These are phyloP conservation scores for chimpanzee (Pan troglodytes) DNA, from an alignment of 2,113 vertebrate species.

Conservation along the genomic window DNA sequence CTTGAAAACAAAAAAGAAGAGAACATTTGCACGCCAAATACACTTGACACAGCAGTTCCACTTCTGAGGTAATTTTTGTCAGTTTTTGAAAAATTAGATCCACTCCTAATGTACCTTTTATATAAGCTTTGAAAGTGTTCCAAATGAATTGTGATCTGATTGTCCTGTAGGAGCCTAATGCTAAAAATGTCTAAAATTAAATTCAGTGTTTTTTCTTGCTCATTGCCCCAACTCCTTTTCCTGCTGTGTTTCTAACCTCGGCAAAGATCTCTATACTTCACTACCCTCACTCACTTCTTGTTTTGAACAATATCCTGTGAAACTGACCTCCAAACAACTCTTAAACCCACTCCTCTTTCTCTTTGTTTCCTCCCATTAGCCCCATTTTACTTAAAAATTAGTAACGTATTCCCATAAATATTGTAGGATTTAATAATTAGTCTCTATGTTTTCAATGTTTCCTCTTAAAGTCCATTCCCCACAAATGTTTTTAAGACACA, in stretches of 20 bases:
- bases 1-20: not conserved
- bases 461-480: not conserved
- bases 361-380: not conserved
- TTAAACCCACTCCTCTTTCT: not conserved
- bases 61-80: not conserved
- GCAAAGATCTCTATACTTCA: not conserved
- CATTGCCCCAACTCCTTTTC: not conserved
- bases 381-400: not conserved
- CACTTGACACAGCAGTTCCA: not conserved
- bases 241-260: not conserved
- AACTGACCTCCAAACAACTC: not conserved
- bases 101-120: not conserved
- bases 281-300: not conserved
- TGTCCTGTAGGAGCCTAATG: not conserved
- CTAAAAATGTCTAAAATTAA: constrained; percentile 22
- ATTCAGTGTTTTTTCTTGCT: not conserved
- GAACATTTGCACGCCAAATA: not conserved
- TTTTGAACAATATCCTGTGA: not conserved
- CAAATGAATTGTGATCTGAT: not conserved
- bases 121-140: constrained; percentile 39
- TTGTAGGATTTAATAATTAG: not conserved
- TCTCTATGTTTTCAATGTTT: not conserved
- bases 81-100: not conserved
- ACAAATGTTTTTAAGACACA: not conserved
- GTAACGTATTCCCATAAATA: not conserved